Base-by-base conservation (phyloP, 2,888 invertebrate species). In the Patella ulyssiponensis region DNA sequence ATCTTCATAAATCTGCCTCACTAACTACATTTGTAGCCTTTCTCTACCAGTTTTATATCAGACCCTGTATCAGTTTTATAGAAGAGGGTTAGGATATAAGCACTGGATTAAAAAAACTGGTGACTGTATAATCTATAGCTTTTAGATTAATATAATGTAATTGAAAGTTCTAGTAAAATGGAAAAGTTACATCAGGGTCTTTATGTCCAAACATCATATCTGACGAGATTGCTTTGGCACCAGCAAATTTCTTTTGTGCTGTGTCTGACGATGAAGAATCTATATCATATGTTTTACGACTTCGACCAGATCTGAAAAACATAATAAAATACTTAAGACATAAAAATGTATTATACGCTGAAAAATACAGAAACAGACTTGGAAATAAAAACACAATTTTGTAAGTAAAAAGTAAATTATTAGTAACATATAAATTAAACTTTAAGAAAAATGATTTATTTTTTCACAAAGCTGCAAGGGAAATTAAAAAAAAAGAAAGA, bases 171-270 rank as follows among this genome's bases (percentile, higher is more conserved):
- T 9, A 7, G 44, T 44, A 44, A 44, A 44, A 44, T 9, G 0
- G 44, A 0, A 15, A n/a, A 88, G 89, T 87, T 80, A 90, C 90
- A 84, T 90, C 89, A 73, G 84, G 75, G 72, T 90, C 89, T 80
- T 94, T 94, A 86, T 95, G 96, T 11, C 96, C 96, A 92, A 99
- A 99, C 93, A 95, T 98, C 93, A 98, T 98, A 90, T 98, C 97
- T 0, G 99, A 99, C 79, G 98, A 98, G 89, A 99, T 99, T 17
- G 98, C 96, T 92, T 99, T 99, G 3, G 99, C 98, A 86, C 95
- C 95, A 74, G 97, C 98, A 92, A 99, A 99, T 93, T 99, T 99
- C 92, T 96, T 97, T 91, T 96, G 96, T 33, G 97, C 97, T 76
- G 86, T 58, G n/a, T 73, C 51, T 12, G 78, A 70, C 7, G 86